Percentiles rank a stretch among this genome's conserved stretches.
Conservation (phyloP, 2,113 vertebrate genomes). For the Caranx ignobilis region DNA sequence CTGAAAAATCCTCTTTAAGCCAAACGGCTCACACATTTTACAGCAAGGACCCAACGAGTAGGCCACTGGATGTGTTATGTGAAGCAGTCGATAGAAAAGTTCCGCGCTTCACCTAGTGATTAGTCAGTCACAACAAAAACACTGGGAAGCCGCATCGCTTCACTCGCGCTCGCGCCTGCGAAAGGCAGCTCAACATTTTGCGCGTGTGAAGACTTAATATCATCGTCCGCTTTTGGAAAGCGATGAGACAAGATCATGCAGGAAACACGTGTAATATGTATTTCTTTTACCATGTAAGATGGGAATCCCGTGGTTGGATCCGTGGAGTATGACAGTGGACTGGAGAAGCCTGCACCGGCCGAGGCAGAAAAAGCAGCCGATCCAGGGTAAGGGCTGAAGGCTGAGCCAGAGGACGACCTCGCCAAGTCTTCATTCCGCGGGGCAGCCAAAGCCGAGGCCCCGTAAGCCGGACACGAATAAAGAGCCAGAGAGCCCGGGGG, state of each 20-base stretch:
- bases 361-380: conserved; percentile 96
- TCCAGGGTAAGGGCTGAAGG: conserved; percentile 97
- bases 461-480: conserved; percentile 96
- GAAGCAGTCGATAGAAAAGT: conserved; percentile 34
- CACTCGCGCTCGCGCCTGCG: not conserved
- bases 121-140: not conserved
- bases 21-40: conserved; percentile 32
- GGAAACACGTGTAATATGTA: not conserved
- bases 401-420: conserved; percentile 95
- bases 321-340: conserved; percentile 93
- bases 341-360: conserved; percentile 91
- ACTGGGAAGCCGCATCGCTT: not conserved
- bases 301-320: conserved; percentile 94
- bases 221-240: not conserved
- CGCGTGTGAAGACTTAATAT: conserved; percentile 1
- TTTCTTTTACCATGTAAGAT: conserved; percentile 94
- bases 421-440: conserved; percentile 95
- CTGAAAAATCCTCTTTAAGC: conserved; percentile 59
- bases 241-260: not conserved
- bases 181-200: not conserved
- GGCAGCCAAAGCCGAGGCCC: conserved; percentile 93
- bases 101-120: conserved; percentile 15
- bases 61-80: conserved; percentile 27
- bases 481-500: conserved; percentile 98
- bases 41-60: conserved; percentile 5